A percentile compares a stretch with the other conserved stretches of the same genome.
Evolutionary conservation across 2,888 invertebrate genomes (phyloP).

Genomic region (Nycteola revayana): DNA sequence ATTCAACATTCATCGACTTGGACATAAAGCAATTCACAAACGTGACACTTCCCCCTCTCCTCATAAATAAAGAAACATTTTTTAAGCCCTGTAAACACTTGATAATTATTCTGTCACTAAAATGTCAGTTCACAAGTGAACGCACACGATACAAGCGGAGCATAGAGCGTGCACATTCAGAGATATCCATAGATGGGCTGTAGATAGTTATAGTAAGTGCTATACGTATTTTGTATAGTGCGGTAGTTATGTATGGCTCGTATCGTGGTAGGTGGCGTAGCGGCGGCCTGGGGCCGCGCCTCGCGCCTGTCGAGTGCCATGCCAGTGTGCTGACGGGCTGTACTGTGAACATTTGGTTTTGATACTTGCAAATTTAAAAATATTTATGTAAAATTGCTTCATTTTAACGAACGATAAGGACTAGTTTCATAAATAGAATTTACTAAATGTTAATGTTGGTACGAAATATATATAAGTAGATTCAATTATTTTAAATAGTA

Average conservation of each 20-base stretch:
- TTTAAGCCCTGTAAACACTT: background rate
- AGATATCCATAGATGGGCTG: too few species aligned
- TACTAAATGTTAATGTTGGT: too few species aligned
- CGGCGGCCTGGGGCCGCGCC: constrained; percentile 49
- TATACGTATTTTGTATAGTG: background rate
- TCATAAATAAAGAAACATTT: background rate
- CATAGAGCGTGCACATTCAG: background rate
- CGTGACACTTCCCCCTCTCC: background rate
- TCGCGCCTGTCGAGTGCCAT: constrained; percentile 45
- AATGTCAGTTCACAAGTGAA: constrained; percentile 3
- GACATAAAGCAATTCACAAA: too few species aligned
- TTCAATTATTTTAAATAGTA: too few species aligned
- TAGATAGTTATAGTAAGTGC: background rate
- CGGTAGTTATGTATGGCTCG: constrained; percentile 6
- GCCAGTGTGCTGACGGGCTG: constrained; percentile 44
- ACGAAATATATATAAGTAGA: too few species aligned
- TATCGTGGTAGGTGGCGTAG: constrained; percentile 24
- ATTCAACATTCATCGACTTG: too few species aligned
- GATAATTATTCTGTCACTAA: background rate
- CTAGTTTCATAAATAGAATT: too few species aligned
- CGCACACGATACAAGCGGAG: constrained; percentile 1
- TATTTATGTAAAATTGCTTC: constrained; percentile 1
- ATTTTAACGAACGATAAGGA: too few species aligned
- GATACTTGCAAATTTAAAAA: constrained; percentile 47
- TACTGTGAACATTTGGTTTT: constrained; percentile 36